A percentile compares a stretch with the other conserved stretches of the same genome.
phyloP scores from a whole-genome alignment of 2,797 vertebrate genomes.

The Diplodus puntazzo region DNA sequence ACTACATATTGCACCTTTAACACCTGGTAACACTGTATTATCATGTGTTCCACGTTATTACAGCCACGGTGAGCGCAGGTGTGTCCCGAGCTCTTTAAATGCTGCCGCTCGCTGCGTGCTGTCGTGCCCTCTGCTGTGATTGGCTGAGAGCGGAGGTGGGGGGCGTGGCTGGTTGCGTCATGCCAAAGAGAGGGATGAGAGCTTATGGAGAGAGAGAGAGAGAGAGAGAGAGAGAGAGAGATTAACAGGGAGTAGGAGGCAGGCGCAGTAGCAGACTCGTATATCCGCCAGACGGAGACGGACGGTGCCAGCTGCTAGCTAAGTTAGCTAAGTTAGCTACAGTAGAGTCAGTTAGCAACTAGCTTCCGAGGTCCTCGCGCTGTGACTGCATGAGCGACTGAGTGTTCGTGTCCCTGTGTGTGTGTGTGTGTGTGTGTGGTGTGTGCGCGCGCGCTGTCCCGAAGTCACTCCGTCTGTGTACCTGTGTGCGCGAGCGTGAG shows the following conservation, averaged over 20 bases:
- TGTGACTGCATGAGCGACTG: constrained; percentile 15
- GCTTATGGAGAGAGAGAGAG: constrained; percentile 33
- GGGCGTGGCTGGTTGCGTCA: constrained; percentile 61
- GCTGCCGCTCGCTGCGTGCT: constrained; percentile 52
- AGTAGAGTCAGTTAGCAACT: constrained; percentile 65
- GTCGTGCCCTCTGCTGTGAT: constrained; percentile 48
- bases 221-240: constrained; percentile 46
- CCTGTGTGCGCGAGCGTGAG: constrained; percentile 6
- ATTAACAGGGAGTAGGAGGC: constrained; percentile 58
- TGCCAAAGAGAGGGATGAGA: constrained; percentile 32
- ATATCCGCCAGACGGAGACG: constrained; percentile 59
- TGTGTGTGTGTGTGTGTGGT: constrained; percentile 43
- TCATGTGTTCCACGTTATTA: neutral
- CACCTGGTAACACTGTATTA: neutral
- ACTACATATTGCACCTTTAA: too few relatives aligned
- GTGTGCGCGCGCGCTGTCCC: constrained; percentile 53
- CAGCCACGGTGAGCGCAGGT: neutral
- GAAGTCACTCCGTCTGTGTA: constrained; percentile 55
- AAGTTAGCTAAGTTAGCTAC: constrained; percentile 72
- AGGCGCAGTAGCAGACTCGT: constrained; percentile 70
- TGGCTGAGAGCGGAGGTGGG: constrained; percentile 51
- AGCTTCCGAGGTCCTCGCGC: constrained; percentile 37
- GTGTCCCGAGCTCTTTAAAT: constrained; percentile 63
- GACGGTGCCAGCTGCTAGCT: constrained; percentile 75
- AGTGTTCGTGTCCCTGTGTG: constrained; percentile 18